Evolutionary conservation across 2,888 invertebrate genomes (phyloP).

Genomic region (Ophonus ardosiacus): DNA sequence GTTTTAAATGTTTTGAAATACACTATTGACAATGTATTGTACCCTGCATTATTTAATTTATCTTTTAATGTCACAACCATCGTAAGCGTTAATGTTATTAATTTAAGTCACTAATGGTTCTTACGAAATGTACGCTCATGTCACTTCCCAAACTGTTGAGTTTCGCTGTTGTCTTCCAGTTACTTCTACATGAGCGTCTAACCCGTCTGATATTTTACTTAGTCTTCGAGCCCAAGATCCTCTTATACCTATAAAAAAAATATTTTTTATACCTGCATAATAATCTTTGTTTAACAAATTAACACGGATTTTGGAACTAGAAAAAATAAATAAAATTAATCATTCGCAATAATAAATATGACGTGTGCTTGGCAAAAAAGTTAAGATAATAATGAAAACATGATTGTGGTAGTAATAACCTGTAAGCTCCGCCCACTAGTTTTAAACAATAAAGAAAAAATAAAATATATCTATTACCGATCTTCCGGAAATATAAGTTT

Average conservation of each 20-base stretch:
- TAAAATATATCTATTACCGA: too few species aligned
- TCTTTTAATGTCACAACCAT: constrained; percentile 53
- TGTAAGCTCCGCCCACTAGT: too few species aligned
- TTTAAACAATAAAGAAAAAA: too few species aligned
- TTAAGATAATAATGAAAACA: too few species aligned
- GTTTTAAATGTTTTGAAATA: constrained; percentile 12
- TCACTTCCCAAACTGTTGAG: constrained; percentile 79
- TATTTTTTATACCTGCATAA: too few species aligned
- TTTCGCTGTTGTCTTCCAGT: constrained; percentile 78
- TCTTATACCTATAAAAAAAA: constrained; percentile 72
- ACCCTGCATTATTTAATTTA: constrained; percentile 53
- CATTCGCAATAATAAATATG: too few species aligned
- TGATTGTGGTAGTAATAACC: too few species aligned
- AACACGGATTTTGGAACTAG: too few species aligned
- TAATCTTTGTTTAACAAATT: too few species aligned
- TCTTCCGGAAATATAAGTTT: too few species aligned
- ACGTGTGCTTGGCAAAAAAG: too few species aligned
- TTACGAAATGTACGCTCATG: constrained; percentile 68
- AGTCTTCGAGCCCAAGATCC: constrained; percentile 84
- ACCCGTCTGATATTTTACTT: constrained; percentile 84
- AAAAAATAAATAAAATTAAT: too few species aligned
- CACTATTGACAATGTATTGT: constrained; percentile 49
- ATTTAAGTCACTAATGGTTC: constrained; percentile 32
- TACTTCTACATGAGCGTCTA: constrained; percentile 87
- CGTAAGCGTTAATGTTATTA: constrained; percentile 60